Evolutionary conservation across 1,140 invertebrate species (phyloP).

Genomic region (Galleria mellonella): DNA sequence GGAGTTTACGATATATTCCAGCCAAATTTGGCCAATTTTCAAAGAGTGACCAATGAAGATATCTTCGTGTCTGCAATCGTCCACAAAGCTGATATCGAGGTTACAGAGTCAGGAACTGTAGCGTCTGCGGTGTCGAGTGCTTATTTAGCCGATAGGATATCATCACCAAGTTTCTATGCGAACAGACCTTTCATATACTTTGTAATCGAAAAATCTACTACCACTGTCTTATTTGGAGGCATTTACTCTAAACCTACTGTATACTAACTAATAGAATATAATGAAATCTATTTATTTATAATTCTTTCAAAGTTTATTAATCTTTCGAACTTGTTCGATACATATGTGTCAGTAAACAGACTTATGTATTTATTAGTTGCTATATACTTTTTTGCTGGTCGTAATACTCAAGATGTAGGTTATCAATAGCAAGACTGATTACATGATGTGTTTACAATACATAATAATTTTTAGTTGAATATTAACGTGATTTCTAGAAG

Average conservation of each 20-base stretch:
- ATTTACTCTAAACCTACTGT: slow-evolving; percentile 61
- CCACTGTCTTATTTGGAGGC: slow-evolving; percentile 77
- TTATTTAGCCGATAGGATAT: slow-evolving; percentile 71
- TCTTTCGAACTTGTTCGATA: too few relatives aligned
- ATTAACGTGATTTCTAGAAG: too few relatives aligned
- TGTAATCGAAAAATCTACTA: slow-evolving; percentile 76
- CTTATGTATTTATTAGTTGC: too few relatives aligned
- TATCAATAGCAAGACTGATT: too few relatives aligned
- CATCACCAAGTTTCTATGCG: slow-evolving; percentile 74
- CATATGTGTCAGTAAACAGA: too few relatives aligned
- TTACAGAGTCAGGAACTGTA: slow-evolving; percentile 87
- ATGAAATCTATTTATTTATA: too few relatives aligned
- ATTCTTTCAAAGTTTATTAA: too few relatives aligned
- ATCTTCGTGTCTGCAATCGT: slow-evolving; percentile 77
- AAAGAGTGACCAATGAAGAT: slow-evolving; percentile 75
- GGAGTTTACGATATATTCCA: slow-evolving; percentile 84
- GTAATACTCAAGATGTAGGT: too few relatives aligned
- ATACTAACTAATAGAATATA: slow-evolving; percentile 23
- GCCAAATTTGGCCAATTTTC: slow-evolving; percentile 76
- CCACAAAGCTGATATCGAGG: slow-evolving; percentile 87
- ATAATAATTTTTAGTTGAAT: too few relatives aligned
- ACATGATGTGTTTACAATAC: too few relatives aligned
- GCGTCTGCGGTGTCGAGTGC: slow-evolving; percentile 79
- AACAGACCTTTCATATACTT: slow-evolving; percentile 78
- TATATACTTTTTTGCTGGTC: too few relatives aligned